phyloP scores from a whole-genome alignment of 2,797 vertebrate genomes.

The Distichodus sexfasciatus region DNA sequence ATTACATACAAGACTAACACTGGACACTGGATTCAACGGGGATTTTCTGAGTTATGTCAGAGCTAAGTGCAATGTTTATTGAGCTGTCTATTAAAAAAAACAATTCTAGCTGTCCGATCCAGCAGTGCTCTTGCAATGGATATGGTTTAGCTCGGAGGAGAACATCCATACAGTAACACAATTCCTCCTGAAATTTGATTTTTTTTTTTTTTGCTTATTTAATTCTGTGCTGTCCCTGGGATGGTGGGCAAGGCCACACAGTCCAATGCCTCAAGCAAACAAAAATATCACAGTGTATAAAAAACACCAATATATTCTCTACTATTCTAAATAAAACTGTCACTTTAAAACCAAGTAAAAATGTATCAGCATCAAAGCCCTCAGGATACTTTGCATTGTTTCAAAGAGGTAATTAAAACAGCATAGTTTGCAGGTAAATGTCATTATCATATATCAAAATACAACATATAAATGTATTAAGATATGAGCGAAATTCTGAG shows the following conservation, averaged over 20 bases:
- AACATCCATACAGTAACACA: neutral
- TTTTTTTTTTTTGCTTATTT: constrained; percentile 7
- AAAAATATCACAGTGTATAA: neutral
- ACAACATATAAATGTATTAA: too few species aligned
- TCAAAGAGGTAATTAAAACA: neutral
- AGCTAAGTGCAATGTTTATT: neutral
- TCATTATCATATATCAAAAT: too few species aligned
- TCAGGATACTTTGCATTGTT: neutral
- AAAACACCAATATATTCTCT: neutral
- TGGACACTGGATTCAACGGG: neutral
- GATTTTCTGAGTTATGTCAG: constrained; percentile 2
- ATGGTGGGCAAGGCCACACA: neutral
- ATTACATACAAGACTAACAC: neutral
- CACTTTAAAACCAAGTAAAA: neutral
- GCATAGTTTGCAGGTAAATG: neutral
- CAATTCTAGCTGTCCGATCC: neutral
- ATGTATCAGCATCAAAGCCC: neutral
- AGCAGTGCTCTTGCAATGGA: neutral
- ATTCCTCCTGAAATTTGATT: neutral
- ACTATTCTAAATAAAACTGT: neutral
- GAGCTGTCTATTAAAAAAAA: neutral
- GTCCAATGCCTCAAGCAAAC: neutral
- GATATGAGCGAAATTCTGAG: too few species aligned
- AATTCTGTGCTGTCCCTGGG: neutral
- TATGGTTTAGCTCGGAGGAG: neutral